A percentile compares a stretch with the other conserved stretches of the same genome.
phyloP scores from a whole-genome alignment of 2,113 vertebrate genomes.

The Triplophysa tibetana region DNA sequence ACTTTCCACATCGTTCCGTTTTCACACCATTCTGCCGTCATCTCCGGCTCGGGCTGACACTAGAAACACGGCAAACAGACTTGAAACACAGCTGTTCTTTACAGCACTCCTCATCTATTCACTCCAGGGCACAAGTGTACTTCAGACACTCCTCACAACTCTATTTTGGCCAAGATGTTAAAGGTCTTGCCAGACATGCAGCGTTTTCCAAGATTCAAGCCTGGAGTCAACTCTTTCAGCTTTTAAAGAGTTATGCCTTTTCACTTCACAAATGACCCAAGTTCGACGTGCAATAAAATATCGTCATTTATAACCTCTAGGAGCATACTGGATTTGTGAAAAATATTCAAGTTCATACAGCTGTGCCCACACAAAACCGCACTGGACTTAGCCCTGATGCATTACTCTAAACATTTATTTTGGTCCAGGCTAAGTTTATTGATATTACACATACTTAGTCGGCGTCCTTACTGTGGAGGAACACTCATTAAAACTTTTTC shows the following conservation, averaged over 20 bases:
- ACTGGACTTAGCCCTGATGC: neutral
- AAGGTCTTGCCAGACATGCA: conserved; percentile 76
- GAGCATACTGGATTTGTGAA: neutral
- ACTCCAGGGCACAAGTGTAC: conserved; percentile 83
- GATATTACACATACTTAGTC: neutral
- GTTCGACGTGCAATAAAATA: neutral
- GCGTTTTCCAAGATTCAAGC: conserved; percentile 79
- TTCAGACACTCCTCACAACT: conserved; percentile 78
- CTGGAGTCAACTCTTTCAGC: conserved; percentile 59
- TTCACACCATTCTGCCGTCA: conserved; percentile 27
- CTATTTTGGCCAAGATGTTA: conserved; percentile 70
- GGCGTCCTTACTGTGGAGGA: neutral
- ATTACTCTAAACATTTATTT: neutral
- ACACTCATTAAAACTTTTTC: conserved; percentile 3
- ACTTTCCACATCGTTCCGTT: conserved; percentile 45
- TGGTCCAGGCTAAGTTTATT: neutral
- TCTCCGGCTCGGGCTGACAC: conserved; percentile 77
- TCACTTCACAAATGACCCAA: conserved; percentile 45
- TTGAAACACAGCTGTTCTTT: conserved; percentile 84
- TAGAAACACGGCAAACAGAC: conserved; percentile 69
- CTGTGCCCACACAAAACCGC: neutral
- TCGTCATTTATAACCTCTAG: neutral
- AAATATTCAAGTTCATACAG: neutral
- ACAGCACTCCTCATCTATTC: conserved; percentile 86
- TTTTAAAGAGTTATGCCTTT: conserved; percentile 68